Evolutionary conservation across 2,888 invertebrate genomes (phyloP).

Genomic region (Octodonta nipae): DNA sequence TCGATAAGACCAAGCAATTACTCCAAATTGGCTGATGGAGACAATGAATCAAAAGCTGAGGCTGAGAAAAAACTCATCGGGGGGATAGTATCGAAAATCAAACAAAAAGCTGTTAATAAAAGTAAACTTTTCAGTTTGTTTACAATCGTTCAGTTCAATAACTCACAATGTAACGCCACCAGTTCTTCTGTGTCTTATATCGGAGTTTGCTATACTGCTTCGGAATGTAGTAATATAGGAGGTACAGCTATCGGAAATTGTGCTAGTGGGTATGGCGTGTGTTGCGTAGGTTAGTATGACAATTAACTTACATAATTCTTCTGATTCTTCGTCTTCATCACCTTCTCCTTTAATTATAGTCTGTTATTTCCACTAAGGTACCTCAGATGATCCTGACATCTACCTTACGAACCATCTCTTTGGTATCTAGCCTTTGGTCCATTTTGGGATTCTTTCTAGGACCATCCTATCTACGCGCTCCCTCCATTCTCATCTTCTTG

Average conservation of each 20-base stretch:
- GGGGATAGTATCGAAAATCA: too few relatives aligned
- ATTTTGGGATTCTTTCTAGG: too few relatives aligned
- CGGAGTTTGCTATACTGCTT: constrained; percentile 56
- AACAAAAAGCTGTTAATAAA: constrained; percentile 25
- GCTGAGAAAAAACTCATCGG: constrained; percentile 14
- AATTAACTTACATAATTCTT: too few relatives aligned
- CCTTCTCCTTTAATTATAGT: too few relatives aligned
- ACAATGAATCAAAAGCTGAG: constrained; percentile 13
- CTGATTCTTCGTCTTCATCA: too few relatives aligned
- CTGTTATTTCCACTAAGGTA: too few relatives aligned
- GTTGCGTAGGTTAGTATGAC: constrained; percentile 69
- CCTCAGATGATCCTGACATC: too few relatives aligned
- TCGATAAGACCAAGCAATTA: not conserved
- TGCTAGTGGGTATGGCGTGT: constrained; percentile 59
- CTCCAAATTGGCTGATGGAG: not conserved
- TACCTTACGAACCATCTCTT: too few relatives aligned
- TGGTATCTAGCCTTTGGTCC: too few relatives aligned
- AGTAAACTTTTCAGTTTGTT: constrained; percentile 51
- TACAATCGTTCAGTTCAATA: constrained; percentile 56
- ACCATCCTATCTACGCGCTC: too few relatives aligned
- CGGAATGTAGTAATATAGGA: constrained; percentile 49
- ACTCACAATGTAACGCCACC: constrained; percentile 45
- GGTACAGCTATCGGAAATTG: constrained; percentile 54
- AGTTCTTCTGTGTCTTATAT: constrained; percentile 44
- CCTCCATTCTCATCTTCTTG: too few relatives aligned